phyloP scores from a whole-genome alignment of 2,888 invertebrate genomes.

The Kuschelorhynchus macadamiae region DNA sequence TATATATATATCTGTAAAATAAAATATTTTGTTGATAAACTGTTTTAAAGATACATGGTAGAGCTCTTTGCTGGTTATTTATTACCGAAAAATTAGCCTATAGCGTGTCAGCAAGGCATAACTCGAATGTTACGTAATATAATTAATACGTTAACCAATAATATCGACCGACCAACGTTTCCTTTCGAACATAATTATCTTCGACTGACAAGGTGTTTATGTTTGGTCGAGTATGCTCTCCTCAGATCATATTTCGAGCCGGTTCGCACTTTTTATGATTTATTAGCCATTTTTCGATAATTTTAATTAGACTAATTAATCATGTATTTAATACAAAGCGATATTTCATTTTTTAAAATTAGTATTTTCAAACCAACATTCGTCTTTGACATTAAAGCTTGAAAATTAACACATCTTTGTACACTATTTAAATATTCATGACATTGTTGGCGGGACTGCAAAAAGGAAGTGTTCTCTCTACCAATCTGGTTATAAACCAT shows the following conservation, averaged over 20 bases:
- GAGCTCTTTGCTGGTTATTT: neutral
- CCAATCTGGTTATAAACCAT: too few species aligned
- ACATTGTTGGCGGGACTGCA: too few species aligned
- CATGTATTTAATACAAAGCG: too few species aligned
- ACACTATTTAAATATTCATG: too few species aligned
- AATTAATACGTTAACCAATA: slow-evolving; percentile 14
- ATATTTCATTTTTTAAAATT: too few species aligned
- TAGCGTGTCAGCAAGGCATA: slow-evolving; percentile 17
- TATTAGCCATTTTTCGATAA: neutral
- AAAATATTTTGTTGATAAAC: too few species aligned
- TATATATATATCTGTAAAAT: too few species aligned
- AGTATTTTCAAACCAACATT: too few species aligned
- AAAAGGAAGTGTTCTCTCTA: too few species aligned
- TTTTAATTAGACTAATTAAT: too few species aligned
- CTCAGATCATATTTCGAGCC: slow-evolving; percentile 10
- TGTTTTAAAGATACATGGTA: neutral
- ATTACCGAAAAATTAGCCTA: neutral
- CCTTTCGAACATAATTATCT: slow-evolving; percentile 22
- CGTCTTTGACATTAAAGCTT: too few species aligned
- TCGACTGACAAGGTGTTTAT: slow-evolving; percentile 22
- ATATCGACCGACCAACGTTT: slow-evolving; percentile 27
- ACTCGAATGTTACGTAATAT: slow-evolving; percentile 15
- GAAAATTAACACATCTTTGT: too few species aligned
- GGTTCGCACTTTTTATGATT: slow-evolving; percentile 11
- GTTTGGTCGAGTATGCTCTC: slow-evolving; percentile 2